A percentile compares a stretch with the other conserved stretches of the same genome.
Evolutionary conservation across 2,888 invertebrate species (phyloP).

Genomic region (Agrochola litura): DNA sequence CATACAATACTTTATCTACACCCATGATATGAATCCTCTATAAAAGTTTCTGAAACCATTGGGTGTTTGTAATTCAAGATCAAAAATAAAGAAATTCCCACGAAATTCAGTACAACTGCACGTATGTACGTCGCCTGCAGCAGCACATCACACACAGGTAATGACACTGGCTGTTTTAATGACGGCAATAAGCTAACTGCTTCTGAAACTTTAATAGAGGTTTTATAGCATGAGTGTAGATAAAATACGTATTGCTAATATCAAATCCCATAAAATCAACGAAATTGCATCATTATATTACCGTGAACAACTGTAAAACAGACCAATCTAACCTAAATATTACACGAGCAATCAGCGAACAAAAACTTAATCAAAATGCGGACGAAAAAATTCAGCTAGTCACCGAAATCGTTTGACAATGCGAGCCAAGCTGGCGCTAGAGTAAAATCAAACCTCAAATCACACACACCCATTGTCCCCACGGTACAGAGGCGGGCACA

Average conservation of each 20-base stretch:
- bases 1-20: too few relatives aligned
- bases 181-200: too few relatives aligned
- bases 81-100: too few relatives aligned
- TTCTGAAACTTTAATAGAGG: too few relatives aligned
- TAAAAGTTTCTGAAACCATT: too few relatives aligned
- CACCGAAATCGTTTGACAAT: slow-evolving; percentile 60
- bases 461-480: slow-evolving; percentile 71
- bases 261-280: background rate
- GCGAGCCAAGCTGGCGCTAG: slow-evolving; percentile 54
- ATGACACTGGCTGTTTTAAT: too few relatives aligned
- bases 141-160: too few relatives aligned
- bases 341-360: slow-evolving; percentile 28
- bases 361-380: slow-evolving; percentile 57
- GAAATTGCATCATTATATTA: background rate
- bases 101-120: too few relatives aligned
- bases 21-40: too few relatives aligned
- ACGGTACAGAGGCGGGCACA: slow-evolving; percentile 66
- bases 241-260: background rate
- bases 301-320: background rate
- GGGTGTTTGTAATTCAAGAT: too few relatives aligned
- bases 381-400: slow-evolving; percentile 52
- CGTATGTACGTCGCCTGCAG: too few relatives aligned
- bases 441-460: slow-evolving; percentile 74
- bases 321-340: background rate
- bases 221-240: too few relatives aligned